Base-by-base conservation (phyloP, 2,113 vertebrate genomes). In the Copsychus sechellarum region DNA sequence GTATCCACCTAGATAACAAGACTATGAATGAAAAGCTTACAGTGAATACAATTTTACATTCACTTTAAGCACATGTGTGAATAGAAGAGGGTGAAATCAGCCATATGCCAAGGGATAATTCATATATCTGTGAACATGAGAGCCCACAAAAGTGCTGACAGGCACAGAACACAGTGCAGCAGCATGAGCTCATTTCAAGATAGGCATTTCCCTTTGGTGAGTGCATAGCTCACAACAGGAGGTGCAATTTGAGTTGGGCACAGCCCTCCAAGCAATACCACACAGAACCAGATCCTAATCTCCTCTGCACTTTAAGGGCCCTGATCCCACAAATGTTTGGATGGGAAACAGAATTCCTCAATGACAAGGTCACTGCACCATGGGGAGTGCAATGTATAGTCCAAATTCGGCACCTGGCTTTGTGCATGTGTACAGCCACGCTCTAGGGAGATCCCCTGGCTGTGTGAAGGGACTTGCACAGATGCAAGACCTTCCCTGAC, bases 261-360 rank as follows among this genome's bases (percentile, higher is more conserved):
- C 58, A 61, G 62, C 76, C 89, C 89, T 95, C 64, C 47, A 69
- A 84, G 86, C 77, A 2, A 96, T 94, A 94, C 91, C 88, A 94
- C 77, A 91, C 90, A 96, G 77, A 95, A 58, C 56, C 72, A 93
- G 92, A 94, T 96, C 51, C 64, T 95, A 92, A 96, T 94, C 93
- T 94, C 20, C 19, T 9, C 40, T 60, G 51, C 28, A 36, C 38
- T 72, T 70, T 62, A 77, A 80, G 60, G 71, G 87, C 69, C 24
- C 48, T 38, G n/a, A 88, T 92, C 51, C 76, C 81, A 33, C 28
- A 56, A 22, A 25, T 31, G 22, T 23, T 62, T 47, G 47, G 57
- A 51, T 58, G 48, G 64, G 82, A 74, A 94, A 86, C 22, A 73
- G 50, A 83, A 5, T 48, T 83, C 60, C 58, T 47, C 56, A 62